Percentiles rank a stretch among this genome's conserved stretches.
Conservation (phyloP, 2,888 invertebrate species). For the Caradrina kadenii region DNA sequence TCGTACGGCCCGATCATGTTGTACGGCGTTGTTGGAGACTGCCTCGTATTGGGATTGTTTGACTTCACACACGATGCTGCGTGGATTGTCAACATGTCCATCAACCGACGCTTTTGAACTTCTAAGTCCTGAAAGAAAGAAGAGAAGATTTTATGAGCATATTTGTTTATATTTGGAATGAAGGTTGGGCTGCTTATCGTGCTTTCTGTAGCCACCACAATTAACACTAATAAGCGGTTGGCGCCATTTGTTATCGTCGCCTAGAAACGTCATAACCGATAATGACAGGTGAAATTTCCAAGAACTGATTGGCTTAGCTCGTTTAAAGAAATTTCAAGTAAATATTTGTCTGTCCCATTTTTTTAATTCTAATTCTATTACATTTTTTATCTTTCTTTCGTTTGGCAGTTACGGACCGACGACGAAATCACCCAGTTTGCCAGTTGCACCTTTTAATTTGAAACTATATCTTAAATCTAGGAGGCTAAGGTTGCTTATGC, state of each 20-base stretch:
- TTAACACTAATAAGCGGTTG: constrained; percentile 64
- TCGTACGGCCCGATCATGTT: constrained; percentile 86
- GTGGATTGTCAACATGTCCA: constrained; percentile 95
- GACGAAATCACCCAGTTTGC: background rate
- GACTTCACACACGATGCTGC: constrained; percentile 93
- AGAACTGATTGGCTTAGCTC: constrained; percentile 36
- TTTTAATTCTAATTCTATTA: too few species aligned
- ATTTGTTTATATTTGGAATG: constrained; percentile 20
- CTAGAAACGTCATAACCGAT: constrained; percentile 64
- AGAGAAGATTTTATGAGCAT: constrained; percentile 28
- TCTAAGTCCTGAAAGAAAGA: constrained; percentile 92
- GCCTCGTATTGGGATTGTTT: constrained; percentile 80
- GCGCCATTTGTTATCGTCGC: constrained; percentile 65
- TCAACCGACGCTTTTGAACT: constrained; percentile 94
- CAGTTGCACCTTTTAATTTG: background rate
- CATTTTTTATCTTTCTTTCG: background rate
- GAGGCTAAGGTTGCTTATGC: background rate
- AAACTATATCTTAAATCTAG: background rate
- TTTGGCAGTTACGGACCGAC: background rate
- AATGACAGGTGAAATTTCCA: constrained; percentile 53
- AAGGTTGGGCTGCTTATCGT: constrained; percentile 59
- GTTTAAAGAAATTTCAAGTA: constrained; percentile 8
- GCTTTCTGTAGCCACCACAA: constrained; percentile 52
- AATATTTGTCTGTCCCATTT: constrained; percentile 8
- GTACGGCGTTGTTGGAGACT: constrained; percentile 84